Percentiles rank a stretch among this genome's conserved stretches.
These are phyloP conservation scores for Lithobates pipiens DNA, from an alignment of 2,797 vertebrate species.

Conservation along the genomic window DNA sequence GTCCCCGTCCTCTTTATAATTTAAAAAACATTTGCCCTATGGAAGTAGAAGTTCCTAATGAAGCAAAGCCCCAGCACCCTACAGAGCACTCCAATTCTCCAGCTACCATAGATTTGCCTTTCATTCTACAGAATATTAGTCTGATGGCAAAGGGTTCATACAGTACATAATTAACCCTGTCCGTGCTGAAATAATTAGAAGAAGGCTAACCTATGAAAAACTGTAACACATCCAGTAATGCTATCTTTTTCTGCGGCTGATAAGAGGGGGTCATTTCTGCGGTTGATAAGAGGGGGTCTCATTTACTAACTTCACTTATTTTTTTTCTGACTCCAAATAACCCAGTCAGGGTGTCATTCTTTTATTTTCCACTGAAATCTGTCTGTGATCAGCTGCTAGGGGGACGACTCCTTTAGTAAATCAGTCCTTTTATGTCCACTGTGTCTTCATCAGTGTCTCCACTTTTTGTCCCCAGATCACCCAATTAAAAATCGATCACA, in stretches of 20 bases:
- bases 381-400: too few species aligned
- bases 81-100: constrained; percentile 5
- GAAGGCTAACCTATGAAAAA: too few species aligned
- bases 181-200: too few species aligned
- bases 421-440: neutral
- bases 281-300: too few species aligned
- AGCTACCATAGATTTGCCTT: neutral
- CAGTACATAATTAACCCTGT: neutral
- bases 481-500: constrained; percentile 97
- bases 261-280: too few species aligned
- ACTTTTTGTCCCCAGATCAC: constrained; percentile 78
- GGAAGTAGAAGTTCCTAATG: constrained; percentile 38
- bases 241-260: too few species aligned
- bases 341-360: too few species aligned
- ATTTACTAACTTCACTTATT: too few species aligned
- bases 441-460: neutral
- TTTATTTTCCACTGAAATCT: too few species aligned
- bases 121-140: too few species aligned
- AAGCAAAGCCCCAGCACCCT: constrained; percentile 25
- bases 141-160: neutral
- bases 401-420: neutral
- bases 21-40: constrained; percentile 49
- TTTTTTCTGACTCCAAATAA: too few species aligned
- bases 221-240: too few species aligned
- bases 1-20: constrained; percentile 28